Percentiles rank a stretch among this genome's conserved stretches.
These are phyloP conservation scores for Psilanteris sp. DNA, from an alignment of 1,140 invertebrate species.

Conservation along the genomic window DNA sequence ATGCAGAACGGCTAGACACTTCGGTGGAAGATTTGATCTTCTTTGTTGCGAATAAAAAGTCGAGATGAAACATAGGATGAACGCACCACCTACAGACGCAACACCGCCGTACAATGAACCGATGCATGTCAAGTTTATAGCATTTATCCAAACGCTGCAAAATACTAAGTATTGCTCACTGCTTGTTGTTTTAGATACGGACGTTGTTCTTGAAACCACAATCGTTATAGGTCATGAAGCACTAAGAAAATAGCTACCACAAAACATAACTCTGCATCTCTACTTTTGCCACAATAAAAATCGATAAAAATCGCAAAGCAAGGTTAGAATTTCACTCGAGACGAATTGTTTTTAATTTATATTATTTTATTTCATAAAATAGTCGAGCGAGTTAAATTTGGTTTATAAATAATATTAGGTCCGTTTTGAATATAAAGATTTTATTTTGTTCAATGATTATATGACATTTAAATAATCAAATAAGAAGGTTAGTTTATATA, in stretches of 20 bases:
- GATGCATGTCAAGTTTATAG: constrained; percentile 47
- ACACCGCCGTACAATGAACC: constrained; percentile 21
- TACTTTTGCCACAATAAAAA: constrained; percentile 19
- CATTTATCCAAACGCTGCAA: constrained; percentile 22
- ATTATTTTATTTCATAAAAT: no score
- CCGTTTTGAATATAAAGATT: no score
- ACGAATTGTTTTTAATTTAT: no score
- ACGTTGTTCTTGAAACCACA: constrained; percentile 43
- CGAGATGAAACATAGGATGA: constrained; percentile 67
- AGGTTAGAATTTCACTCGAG: no score
- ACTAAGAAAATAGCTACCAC: constrained; percentile 23
- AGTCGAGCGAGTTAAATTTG: no score
- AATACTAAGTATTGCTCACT: constrained; percentile 32
- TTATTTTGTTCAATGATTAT: no score
- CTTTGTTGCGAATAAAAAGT: constrained; percentile 66
- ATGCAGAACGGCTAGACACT: constrained; percentile 6
- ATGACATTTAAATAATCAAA: no score
- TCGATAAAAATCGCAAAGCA: constrained; percentile 12
- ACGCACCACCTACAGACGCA: constrained; percentile 59
- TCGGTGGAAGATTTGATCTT: constrained; percentile 27
- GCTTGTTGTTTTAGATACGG: constrained; percentile 38
- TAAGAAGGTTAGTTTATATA: no score
- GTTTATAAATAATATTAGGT: no score
- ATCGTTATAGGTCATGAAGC: constrained; percentile 51
- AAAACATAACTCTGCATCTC: constrained; percentile 24